Evolutionary conservation across 2,888 invertebrate species (phyloP), one percentile per base, ranked within the genome.

Genomic region (Mythimna albipuncta): DNA sequence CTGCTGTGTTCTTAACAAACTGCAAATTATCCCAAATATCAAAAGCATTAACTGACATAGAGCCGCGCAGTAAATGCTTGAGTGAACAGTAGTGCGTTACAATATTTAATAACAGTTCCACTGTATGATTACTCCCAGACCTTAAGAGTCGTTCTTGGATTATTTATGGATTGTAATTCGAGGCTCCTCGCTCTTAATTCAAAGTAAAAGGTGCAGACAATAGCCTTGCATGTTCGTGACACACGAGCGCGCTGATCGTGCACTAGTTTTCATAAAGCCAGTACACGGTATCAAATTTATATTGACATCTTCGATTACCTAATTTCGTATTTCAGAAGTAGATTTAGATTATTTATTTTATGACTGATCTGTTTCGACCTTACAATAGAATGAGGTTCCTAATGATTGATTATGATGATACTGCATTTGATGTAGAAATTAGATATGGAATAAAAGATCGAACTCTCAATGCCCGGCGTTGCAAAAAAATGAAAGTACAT

Each of bases 191-290:
- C 87, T 91, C 89, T 90, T 91, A 89, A 91, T 91, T 89, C 89
- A 87, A 94, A 94, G 94, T 94, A 94, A 94, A 91, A 93, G 94
- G 94, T 86, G 85, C 86, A 89, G 82, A 87, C 87, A 89, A 87
- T 89, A 93, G 92, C 94, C 94, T 94, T 94, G 94, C 88, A 67
- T 74, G 75, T 77, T 87, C 89, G 88, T 88, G 90, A 91, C 90
- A 91, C 89, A 92, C 91, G 85, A 86, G 74, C 87, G 82, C 79
- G 50, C 83, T 54, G 61, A 70, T 82, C 84, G 77, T 80, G 82
- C 77, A 82, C 86, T 65, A 67, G 64, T 76, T 85, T 75, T 73
- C 52, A 78, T 73, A 69, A 52, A 64, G 63, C 47, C 41, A 66
- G 54, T 66, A 70, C 72, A 80, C 68, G 62, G 61, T 75, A 69